These are phyloP conservation scores for Gymnobelideus leadbeateri DNA, from an alignment of 2,113 vertebrate species.

Conservation along the genomic window DNA sequence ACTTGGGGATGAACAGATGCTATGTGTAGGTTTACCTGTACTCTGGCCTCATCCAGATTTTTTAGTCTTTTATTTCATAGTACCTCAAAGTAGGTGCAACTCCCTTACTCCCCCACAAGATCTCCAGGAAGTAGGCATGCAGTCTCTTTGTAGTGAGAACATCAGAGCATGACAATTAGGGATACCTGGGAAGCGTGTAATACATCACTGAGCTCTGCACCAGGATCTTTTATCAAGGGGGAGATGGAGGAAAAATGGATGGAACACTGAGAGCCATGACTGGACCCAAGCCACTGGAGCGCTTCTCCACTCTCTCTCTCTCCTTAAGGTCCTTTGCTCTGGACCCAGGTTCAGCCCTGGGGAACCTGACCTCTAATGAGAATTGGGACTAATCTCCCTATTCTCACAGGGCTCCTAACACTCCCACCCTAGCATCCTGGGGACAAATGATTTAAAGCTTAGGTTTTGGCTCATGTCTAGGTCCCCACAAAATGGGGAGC, in stretches of 20 bases:
- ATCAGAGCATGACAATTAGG: not conserved
- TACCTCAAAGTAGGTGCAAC: not conserved
- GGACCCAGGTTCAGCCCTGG: not conserved
- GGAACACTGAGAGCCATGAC: not conserved
- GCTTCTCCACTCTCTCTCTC: not conserved
- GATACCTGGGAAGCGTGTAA: not conserved
- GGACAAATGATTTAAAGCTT: not conserved
- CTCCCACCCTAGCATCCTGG: not conserved
- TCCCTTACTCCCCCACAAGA: not conserved
- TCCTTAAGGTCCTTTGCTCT: not conserved
- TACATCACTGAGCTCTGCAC: not conserved
- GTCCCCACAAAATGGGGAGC: not conserved
- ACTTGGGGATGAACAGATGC: not conserved
- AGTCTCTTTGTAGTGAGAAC: not conserved
- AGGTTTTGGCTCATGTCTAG: not conserved
- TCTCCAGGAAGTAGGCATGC: not conserved
- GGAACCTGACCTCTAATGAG: not conserved
- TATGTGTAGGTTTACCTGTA: not conserved
- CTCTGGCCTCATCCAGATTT: not conserved
- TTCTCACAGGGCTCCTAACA: not conserved
- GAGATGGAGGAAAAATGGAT: not conserved
- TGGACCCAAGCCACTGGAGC: not conserved
- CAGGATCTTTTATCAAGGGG: not conserved
- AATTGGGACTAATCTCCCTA: not conserved
- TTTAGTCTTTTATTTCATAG: not conserved